A percentile compares a stretch with the other conserved stretches of the same genome.
phyloP scores from a whole-genome alignment of 2,113 vertebrate genomes.

The Nesoenas mayeri region DNA sequence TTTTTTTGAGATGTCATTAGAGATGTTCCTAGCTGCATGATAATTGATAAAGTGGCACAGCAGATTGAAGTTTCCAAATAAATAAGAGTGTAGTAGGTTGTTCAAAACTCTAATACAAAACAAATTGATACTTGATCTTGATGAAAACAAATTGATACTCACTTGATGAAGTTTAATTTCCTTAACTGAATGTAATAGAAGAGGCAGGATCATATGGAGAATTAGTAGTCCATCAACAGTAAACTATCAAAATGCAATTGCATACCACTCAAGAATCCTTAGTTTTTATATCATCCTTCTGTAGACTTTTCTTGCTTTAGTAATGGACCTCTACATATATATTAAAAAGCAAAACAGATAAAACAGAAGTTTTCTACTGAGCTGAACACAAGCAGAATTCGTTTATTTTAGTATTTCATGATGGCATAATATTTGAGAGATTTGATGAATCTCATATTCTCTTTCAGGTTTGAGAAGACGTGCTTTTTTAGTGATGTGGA shows the following conservation, averaged over 20 bases:
- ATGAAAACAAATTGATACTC: no score
- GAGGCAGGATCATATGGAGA: background rate
- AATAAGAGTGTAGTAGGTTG: background rate
- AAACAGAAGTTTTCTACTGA: background rate
- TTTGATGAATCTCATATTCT: background rate
- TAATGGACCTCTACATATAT: background rate
- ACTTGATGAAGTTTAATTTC: background rate
- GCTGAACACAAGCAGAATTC: background rate
- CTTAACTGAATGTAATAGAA: background rate
- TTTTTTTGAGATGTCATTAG: background rate
- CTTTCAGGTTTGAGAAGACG: background rate
- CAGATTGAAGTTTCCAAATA: background rate
- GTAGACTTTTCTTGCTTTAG: background rate
- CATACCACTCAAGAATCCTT: background rate
- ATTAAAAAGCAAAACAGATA: background rate
- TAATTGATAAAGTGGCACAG: background rate
- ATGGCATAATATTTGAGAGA: background rate
- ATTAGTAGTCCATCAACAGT: background rate
- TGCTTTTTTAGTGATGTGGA: rapidly evolving
- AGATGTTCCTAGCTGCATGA: background rate
- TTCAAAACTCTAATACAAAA: background rate
- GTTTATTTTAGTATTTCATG: background rate
- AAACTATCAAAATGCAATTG: background rate
- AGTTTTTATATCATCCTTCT: background rate
- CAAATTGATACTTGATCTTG: background rate